Evolutionary conservation across 2,797 vertebrate species (phyloP).

Genomic region (Pipistrellus pygmaeus): DNA sequence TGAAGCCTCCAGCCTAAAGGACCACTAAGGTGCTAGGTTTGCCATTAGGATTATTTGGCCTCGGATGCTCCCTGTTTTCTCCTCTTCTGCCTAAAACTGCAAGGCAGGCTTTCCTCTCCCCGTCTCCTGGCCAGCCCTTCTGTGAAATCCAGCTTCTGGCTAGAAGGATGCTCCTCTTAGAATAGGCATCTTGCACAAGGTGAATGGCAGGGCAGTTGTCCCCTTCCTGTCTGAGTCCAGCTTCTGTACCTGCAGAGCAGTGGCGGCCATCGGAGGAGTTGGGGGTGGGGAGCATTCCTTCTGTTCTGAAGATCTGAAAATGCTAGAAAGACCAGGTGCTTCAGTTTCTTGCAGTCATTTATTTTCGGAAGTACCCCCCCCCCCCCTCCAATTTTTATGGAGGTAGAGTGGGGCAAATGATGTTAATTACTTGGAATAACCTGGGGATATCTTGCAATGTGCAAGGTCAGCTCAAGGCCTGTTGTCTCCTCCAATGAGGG

Average conservation of each 20-base stretch:
- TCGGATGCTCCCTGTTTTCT: neutral
- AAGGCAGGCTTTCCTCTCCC: neutral
- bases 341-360: neutral
- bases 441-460: neutral
- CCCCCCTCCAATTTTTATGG: neutral
- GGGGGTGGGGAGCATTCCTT: neutral
- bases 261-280: neutral
- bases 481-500: neutral
- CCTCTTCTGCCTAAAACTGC: neutral
- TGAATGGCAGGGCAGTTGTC: fast-evolving
- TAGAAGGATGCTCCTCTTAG: neutral
- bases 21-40: neutral
- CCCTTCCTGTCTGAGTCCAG: too few species aligned
- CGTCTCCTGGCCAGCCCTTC: neutral
- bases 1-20: neutral
- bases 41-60: neutral
- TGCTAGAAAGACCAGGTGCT: neutral
- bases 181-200: neutral
- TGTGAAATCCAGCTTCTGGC: neutral
- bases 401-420: neutral
- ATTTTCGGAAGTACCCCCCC: neutral
- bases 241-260: neutral
- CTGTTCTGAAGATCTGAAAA: neutral
- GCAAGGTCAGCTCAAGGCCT: neutral
- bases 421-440: neutral